These are phyloP conservation scores for Dryadula phaetusa DNA, from an alignment of 2,888 invertebrate genomes.

Conservation along the genomic window DNA sequence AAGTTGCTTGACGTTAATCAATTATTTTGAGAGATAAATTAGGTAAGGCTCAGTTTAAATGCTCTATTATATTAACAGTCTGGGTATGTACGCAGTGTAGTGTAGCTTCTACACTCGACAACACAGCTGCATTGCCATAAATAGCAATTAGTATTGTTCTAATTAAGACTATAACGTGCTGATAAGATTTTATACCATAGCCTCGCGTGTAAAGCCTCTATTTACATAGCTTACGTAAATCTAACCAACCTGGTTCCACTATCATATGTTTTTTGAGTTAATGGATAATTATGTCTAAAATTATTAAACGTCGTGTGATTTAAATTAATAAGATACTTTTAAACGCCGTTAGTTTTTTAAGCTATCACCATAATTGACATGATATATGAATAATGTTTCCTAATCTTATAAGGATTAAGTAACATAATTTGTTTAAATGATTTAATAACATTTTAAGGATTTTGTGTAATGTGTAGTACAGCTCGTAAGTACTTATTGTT, in stretches of 20 bases:
- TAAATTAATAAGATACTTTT: background rate
- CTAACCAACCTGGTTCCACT: slow-evolving; percentile 51
- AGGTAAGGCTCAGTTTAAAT: background rate
- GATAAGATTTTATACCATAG: slow-evolving; percentile 70
- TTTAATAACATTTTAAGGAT: too few species aligned
- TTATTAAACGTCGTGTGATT: background rate
- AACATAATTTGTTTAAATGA: too few species aligned
- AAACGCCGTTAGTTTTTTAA: too few species aligned
- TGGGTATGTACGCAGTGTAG: slow-evolving; percentile 34
- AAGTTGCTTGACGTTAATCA: background rate
- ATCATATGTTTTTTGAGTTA: slow-evolving; percentile 19
- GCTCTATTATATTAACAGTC: background rate
- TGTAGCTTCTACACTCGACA: slow-evolving; percentile 55
- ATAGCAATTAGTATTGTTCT: slow-evolving; percentile 67
- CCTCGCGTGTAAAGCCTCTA: slow-evolving; percentile 66
- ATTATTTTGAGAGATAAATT: slow-evolving; percentile 7
- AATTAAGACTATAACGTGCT: slow-evolving; percentile 70
- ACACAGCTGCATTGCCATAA: slow-evolving; percentile 61
- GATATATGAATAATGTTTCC: too few species aligned
- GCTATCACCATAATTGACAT: too few species aligned
- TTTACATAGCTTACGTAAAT: slow-evolving; percentile 58
- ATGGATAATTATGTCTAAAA: background rate
- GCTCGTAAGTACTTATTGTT: too few species aligned
- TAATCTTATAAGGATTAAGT: too few species aligned
- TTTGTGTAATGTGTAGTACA: too few species aligned